A percentile compares a stretch with the other conserved stretches of the same genome.
phyloP scores from a whole-genome alignment of 1,140 invertebrate genomes.

The Littorina saxatilis region DNA sequence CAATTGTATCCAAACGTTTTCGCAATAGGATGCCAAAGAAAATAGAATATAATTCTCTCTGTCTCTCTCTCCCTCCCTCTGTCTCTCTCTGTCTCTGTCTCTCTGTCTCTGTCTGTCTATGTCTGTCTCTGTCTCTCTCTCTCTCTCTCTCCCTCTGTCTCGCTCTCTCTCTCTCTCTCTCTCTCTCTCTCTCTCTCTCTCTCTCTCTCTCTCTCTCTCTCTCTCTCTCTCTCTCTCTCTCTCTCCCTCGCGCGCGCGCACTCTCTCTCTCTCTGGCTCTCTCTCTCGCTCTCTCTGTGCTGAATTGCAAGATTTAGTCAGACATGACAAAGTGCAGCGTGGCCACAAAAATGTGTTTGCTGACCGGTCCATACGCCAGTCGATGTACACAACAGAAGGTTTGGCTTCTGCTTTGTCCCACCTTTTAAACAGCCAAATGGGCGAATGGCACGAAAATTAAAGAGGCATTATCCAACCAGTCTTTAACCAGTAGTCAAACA shows the following conservation, averaged over 20 bases:
- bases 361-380: no score
- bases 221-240: background rate
- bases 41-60: slow-evolving; percentile 1
- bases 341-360: no score
- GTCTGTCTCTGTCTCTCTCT: background rate
- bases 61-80: background rate
- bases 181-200: background rate
- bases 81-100: background rate
- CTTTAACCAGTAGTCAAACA: no score
- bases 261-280: slow-evolving; percentile 4
- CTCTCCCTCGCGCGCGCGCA: background rate
- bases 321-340: no score
- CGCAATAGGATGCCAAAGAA: background rate
- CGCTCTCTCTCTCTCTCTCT: background rate
- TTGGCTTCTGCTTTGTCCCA: no score
- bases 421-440: no score
- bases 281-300: background rate
- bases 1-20: no score
- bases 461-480: no score
- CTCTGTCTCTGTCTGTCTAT: slow-evolving; percentile 21
- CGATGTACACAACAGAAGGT: no score
- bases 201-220: slow-evolving; percentile 21
- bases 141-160: background rate
- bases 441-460: no score
- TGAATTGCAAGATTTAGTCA: no score